Evolutionary conservation across 2,888 invertebrate genomes (phyloP).

Genomic region (Junonia oenone): DNA sequence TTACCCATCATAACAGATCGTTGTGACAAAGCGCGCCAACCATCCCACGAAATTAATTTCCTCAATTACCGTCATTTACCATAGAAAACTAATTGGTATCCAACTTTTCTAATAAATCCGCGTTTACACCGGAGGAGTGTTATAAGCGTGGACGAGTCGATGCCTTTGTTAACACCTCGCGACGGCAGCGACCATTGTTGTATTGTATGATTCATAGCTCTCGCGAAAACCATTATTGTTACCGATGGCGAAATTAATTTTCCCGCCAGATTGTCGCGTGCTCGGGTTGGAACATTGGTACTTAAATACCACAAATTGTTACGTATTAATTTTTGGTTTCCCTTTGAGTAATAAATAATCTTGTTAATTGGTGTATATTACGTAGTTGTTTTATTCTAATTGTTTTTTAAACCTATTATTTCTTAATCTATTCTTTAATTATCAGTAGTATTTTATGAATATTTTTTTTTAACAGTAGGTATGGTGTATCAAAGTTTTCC

Average conservation of each 20-base stretch:
- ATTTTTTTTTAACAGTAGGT: too few relatives aligned
- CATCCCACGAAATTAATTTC: conserved; percentile 23
- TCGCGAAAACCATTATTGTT: conserved; percentile 57
- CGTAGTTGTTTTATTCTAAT: not conserved
- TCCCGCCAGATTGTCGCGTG: conserved; percentile 47
- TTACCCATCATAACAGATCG: not conserved
- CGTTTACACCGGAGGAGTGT: conserved; percentile 45
- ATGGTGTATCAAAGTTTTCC: not conserved
- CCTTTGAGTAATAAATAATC: too few relatives aligned
- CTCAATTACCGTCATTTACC: conserved; percentile 30
- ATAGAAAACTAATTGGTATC: conserved; percentile 64
- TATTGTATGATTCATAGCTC: conserved; percentile 57
- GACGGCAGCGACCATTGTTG: conserved; percentile 51
- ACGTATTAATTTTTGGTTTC: conserved; percentile 41
- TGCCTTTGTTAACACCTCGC: conserved; percentile 59
- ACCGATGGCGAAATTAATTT: conserved; percentile 70
- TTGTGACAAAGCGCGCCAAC: not conserved
- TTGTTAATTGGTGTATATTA: too few relatives aligned
- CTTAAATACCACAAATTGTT: conserved; percentile 52
- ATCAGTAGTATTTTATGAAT: too few relatives aligned
- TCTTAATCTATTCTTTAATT: not conserved
- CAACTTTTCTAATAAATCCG: conserved; percentile 67
- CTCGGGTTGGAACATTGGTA: conserved; percentile 45
- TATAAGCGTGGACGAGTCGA: conserved; percentile 43
- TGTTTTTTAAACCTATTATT: not conserved